phyloP scores from a whole-genome alignment of 2,888 invertebrate species.

The Melieria crassipennis region DNA sequence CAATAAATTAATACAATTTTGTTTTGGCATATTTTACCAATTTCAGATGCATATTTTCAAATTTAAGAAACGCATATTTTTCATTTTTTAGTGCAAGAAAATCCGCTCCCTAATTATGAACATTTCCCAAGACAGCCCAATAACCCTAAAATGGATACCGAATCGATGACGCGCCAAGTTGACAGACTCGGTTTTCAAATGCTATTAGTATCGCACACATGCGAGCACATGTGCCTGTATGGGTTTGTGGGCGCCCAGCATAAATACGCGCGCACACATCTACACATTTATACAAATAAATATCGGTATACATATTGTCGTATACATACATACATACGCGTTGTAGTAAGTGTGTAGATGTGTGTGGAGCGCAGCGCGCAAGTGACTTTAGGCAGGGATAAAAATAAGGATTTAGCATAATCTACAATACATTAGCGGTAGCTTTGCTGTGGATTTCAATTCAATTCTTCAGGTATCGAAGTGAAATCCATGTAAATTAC shows the following conservation, averaged over 20 bases:
- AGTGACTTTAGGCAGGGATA: conserved; percentile 50
- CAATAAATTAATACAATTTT: no score
- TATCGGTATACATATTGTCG: conserved; percentile 4
- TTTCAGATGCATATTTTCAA: no score
- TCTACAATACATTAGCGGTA: conserved; percentile 67
- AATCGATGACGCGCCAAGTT: conserved; percentile 23
- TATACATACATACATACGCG: conserved; percentile 5
- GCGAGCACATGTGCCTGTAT: conserved; percentile 7
- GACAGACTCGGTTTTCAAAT: conserved; percentile 23
- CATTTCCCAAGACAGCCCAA: conserved; percentile 5
- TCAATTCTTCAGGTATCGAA: conserved; percentile 66
- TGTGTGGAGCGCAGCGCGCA: conserved; percentile 12
- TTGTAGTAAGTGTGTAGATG: not conserved
- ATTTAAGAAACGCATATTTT: no score
- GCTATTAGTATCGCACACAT: conserved; percentile 27
- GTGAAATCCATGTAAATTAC: conserved; percentile 66
- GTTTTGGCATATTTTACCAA: no score
- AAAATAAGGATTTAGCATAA: conserved; percentile 64
- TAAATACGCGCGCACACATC: not conserved
- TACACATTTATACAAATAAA: not conserved
- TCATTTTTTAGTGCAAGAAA: no score
- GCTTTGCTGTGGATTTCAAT: conserved; percentile 66
- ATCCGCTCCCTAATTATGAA: no score
- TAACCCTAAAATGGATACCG: conserved; percentile 19
- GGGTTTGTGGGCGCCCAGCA: not conserved